phyloP scores from a whole-genome alignment of 2,797 vertebrate genomes.

The Sciaenops ocellatus region DNA sequence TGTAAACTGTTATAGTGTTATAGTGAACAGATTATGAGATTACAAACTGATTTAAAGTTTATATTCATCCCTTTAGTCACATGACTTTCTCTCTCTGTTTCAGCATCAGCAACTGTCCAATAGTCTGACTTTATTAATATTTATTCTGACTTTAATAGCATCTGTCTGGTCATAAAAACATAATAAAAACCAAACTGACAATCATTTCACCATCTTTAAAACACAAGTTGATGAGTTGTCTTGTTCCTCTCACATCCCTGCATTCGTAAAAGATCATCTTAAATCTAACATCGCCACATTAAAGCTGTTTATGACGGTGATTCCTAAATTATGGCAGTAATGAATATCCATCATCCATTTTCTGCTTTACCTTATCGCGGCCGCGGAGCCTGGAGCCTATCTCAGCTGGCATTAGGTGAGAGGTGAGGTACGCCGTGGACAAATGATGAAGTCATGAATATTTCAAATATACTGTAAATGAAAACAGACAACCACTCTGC shows the following conservation, averaged over 20 bases:
- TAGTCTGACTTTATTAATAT: background rate
- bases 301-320: background rate
- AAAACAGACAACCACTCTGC: conserved; percentile 10
- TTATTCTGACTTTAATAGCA: too few species aligned
- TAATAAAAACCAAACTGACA: background rate
- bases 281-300: background rate
- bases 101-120: background rate
- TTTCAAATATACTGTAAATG: background rate
- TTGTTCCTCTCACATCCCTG: background rate
- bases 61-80: background rate
- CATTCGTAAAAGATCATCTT: background rate
- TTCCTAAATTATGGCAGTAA: background rate
- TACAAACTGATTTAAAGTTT: background rate
- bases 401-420: too few species aligned
- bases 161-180: background rate
- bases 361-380: too few species aligned
- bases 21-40: background rate
- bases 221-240: background rate
- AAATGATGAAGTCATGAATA: background rate
- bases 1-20: background rate
- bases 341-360: background rate
- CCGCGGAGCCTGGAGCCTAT: too few species aligned
- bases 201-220: background rate
- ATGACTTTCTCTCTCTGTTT: background rate
- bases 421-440: too few species aligned